Percentiles rank a stretch among this genome's conserved stretches.
Evolutionary conservation across 2,113 vertebrate genomes (phyloP).

Genomic region (Scytalopus superciliaris): DNA sequence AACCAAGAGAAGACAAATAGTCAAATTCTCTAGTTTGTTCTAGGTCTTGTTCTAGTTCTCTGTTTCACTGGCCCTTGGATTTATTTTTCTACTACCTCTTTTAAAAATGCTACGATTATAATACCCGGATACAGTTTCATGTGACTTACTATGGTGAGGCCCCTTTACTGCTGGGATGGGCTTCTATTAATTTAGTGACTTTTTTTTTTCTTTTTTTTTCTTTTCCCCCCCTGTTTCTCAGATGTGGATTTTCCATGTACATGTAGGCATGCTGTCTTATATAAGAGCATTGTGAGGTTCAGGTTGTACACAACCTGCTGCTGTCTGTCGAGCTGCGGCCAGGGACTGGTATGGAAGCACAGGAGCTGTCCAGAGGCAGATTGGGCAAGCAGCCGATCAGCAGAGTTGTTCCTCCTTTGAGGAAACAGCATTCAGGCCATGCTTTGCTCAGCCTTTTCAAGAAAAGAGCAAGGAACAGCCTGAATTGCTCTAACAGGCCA

Average conservation of each 20-base stretch:
- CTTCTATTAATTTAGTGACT: neutral
- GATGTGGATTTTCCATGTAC: neutral
- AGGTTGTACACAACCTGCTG: neutral
- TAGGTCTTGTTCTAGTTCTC: neutral
- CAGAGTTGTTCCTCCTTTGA: neutral
- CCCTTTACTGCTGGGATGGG: rapidly evolving
- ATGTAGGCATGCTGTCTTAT: neutral
- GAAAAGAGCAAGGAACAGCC: neutral
- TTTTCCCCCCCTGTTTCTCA: rapidly evolving
- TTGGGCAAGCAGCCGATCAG: neutral
- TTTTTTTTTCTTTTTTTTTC: neutral
- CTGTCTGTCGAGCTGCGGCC: rapidly evolving
- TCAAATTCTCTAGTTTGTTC: neutral
- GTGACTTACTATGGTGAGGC: neutral
- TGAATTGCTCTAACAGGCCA: neutral
- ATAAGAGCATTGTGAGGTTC: neutral
- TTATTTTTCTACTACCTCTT: neutral
- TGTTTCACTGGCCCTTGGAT: neutral
- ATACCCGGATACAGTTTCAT: rapidly evolving
- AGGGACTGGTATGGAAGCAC: neutral
- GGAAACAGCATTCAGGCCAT: neutral
- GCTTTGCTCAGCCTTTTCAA: neutral
- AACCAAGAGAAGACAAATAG: neutral
- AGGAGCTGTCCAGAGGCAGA: neutral
- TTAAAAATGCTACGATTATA: neutral